Evolutionary conservation across 2,888 invertebrate species (phyloP), one percentile per base, ranked within the genome.

Genomic region (Chirona hameri): DNA sequence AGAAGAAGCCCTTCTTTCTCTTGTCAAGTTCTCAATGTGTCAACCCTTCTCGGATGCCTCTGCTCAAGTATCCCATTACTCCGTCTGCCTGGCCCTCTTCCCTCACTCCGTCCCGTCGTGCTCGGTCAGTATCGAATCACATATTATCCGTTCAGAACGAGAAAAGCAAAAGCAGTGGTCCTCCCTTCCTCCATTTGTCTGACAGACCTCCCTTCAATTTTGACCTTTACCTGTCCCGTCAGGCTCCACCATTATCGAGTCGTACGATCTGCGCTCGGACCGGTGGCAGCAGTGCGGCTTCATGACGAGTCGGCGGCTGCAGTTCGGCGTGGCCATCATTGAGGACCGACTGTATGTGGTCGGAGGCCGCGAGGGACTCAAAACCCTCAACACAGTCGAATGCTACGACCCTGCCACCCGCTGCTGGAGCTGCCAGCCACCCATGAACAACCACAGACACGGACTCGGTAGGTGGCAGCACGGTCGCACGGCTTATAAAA

Each of bases 341-440:
- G 88, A 89, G 46, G 88, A 88, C 85, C 95, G 95, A 88, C 90
- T 97, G 31, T 91, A 94, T 84, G 93, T 97, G 57, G 96, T 96
- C 1, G 97, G 97, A 24, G 97, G 97, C 24, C 90, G 97, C 83
- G 97, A 97, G 88, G 97, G 97, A 27, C 90, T 97, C 48, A 97
- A 97, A 89, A 97, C 97, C 2, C 89, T 98, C n/a, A 97, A 95
- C 87, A 93, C 94, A 81, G 96, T 95, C 86, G 97, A 97, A 89
- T 95, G 94, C 87, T 93, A 95, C 87, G 96, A 97, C 88, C 90
- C 96, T 84, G 92, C 93, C 83, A 92, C 93, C 1, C 91, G 93
- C 85, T 90, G 91, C 31, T 97, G 97, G 96, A 93, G 91, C 82
- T 91, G 92, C 31, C 87, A 97, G 84, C 93, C 95, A 65, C 92